A percentile compares a stretch with the other conserved stretches of the same genome.
Conservation (phyloP, 2,113 vertebrate genomes). For the Oophaga pumilio region DNA sequence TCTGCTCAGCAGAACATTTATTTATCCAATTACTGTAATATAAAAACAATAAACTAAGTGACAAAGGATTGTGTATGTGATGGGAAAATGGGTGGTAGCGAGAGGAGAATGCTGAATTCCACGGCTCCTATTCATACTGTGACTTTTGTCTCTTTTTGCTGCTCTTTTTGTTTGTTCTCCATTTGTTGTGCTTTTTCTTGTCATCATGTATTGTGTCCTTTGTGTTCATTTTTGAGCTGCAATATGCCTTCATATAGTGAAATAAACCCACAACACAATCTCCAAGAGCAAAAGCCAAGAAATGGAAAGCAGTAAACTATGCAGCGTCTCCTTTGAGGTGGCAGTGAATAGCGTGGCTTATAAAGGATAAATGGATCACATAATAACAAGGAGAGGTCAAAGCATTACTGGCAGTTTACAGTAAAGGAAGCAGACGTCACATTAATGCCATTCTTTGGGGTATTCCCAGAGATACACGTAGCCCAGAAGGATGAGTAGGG, state of each 20-base stretch:
- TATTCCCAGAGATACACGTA: constrained; percentile 10
- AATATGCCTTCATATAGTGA: not conserved
- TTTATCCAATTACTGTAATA: not conserved
- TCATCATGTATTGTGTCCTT: not conserved
- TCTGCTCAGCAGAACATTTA: not conserved
- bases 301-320: constrained; percentile 9
- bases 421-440: not conserved
- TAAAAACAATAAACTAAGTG: not conserved
- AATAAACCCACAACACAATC: not conserved
- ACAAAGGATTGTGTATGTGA: not conserved
- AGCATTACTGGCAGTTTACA: not conserved
- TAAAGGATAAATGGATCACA: not conserved
- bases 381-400: constrained; percentile 7
- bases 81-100: not conserved
- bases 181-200: constrained; percentile 8
- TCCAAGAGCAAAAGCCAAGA: constrained; percentile 15
- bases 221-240: not conserved
- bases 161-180: constrained; percentile 1
- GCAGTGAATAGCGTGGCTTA: not conserved
- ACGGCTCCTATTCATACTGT: not conserved
- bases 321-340: constrained; percentile 20
- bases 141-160: constrained; percentile 10
- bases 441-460: not conserved
- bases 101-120: constrained; percentile 10
- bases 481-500: not conserved